Percentiles rank a stretch among this genome's conserved stretches.
phyloP scores from a whole-genome alignment of 2,888 invertebrate species.

The Ennomos fuscantarius region DNA sequence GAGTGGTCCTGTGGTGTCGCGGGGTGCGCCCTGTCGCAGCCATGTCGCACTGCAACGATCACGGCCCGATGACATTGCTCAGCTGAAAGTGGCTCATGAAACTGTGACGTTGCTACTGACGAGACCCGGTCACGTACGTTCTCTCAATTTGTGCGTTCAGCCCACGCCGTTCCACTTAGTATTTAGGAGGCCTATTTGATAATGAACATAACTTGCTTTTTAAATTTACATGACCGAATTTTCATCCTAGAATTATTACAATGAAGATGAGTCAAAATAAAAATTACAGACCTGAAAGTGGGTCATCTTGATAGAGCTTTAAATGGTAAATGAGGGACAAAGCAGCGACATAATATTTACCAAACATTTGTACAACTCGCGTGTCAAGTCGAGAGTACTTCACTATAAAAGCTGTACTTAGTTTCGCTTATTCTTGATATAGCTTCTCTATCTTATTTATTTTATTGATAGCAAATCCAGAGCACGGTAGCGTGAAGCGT shows the following conservation, averaged over 20 bases:
- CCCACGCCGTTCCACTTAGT: conserved; percentile 44
- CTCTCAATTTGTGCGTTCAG: conserved; percentile 56
- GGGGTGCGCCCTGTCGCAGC: conserved; percentile 12
- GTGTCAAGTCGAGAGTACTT: conserved; percentile 11
- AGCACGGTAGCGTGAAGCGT: conserved; percentile 60
- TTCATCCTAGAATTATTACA: conserved; percentile 23
- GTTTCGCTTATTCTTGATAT: conserved; percentile 21
- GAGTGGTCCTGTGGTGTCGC: conserved; percentile 53
- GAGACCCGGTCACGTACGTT: conserved; percentile 67
- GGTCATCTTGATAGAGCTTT: conserved; percentile 19
- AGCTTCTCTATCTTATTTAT: conserved; percentile 42
- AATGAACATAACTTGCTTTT: conserved; percentile 33
- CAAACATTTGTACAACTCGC: conserved; percentile 20
- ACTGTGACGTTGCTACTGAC: conserved; percentile 67
- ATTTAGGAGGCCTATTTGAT: conserved; percentile 49
- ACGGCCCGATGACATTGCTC: conserved; percentile 61
- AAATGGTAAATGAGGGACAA: conserved; percentile 11
- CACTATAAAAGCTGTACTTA: not conserved
- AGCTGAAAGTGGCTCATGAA: conserved; percentile 72
- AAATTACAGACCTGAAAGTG: conserved; percentile 16
- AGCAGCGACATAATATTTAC: conserved; percentile 9
- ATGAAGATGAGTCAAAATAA: conserved; percentile 18
- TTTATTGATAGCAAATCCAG: conserved; percentile 59
- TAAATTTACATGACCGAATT: conserved; percentile 28
- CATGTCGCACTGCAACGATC: conserved; percentile 45